Evolutionary conservation across 2,113 vertebrate species (phyloP), one percentile per base, ranked within the genome.

Genomic region (Peromyscus leucopus): DNA sequence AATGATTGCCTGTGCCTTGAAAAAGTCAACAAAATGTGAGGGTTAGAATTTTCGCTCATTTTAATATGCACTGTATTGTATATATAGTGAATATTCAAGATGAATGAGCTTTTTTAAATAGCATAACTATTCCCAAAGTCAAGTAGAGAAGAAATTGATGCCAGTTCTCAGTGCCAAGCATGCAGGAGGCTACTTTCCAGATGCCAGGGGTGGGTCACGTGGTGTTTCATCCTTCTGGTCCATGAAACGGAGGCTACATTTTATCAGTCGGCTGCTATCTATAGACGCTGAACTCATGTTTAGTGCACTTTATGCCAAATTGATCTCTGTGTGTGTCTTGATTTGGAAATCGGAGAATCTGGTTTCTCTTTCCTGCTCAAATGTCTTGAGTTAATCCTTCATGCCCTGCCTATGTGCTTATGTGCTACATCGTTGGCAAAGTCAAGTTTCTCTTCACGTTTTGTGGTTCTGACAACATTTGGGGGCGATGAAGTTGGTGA

Each of bases 281-380:
- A 7, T 57, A 69, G 59, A 82, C 3, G 55, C 36, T 61, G 93
- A 94, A 91, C n/a, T 89, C 21, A 51, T 89, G 87, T 92, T 89
- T 80, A 67, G 57, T 24, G 63, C 0, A 76, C 15, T 80, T 96
- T 72, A 75, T 92, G 88, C 51, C 59, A 83, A 67, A 59, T 94
- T 94, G 59, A 94, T 94, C 93, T 95, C 63, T 48, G 0, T 94
- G 55, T 93, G 74, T 96, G 55, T 39, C n/a, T 96, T 96, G 76
- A 75, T 94, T 96, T 69, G 22, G 36, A 97, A 93, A 94, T 83
- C 48, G 85, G 33, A 33, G 57, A 15, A 74, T 67, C 95, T 69
- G 3, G 22, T 96, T 97, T 92, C 80, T 78, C 96, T 74, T 84
- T 28, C 12, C n/a, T 86, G 85, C 28, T 71, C 94, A 57, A 69